Percentiles rank a stretch among this genome's conserved stretches.
These are phyloP conservation scores for Acanthochromis polyacanthus DNA, from an alignment of 2,113 vertebrate genomes.

Conservation along the genomic window DNA sequence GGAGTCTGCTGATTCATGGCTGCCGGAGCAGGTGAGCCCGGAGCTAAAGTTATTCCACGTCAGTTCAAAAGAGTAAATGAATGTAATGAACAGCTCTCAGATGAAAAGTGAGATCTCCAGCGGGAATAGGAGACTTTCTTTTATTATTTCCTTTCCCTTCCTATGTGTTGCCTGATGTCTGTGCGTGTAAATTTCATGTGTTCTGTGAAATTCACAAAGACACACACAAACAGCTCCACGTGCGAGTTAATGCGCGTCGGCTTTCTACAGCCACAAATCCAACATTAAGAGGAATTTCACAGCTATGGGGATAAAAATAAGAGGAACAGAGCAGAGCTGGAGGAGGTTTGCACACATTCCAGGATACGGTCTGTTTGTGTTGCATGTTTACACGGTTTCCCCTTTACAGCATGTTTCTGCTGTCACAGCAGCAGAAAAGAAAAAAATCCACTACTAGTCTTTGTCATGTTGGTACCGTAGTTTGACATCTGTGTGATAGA, in stretches of 20 bases:
- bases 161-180: background rate
- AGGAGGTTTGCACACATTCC: background rate
- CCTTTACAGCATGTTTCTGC: background rate
- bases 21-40: conserved; percentile 64
- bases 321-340: background rate
- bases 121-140: conserved; percentile 27
- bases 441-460: background rate
- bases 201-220: background rate
- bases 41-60: conserved; percentile 69
- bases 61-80: conserved; percentile 62
- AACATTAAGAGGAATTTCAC: conserved; percentile 17
- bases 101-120: conserved; percentile 39
- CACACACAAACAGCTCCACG: background rate
- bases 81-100: conserved; percentile 50
- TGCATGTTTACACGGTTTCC: background rate
- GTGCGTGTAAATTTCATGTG: background rate
- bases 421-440: background rate
- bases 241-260: background rate
- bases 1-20: conserved; percentile 55
- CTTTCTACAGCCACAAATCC: conserved; percentile 14
- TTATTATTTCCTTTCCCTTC: conserved; percentile 27
- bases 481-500: conserved; percentile 46
- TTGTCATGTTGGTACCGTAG: too few relatives aligned
- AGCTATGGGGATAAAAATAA: background rate
- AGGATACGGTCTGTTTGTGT: conserved; percentile 11